These are phyloP conservation scores for Charaxes varanes DNA, from an alignment of 1,140 invertebrate species.

Conservation along the genomic window DNA sequence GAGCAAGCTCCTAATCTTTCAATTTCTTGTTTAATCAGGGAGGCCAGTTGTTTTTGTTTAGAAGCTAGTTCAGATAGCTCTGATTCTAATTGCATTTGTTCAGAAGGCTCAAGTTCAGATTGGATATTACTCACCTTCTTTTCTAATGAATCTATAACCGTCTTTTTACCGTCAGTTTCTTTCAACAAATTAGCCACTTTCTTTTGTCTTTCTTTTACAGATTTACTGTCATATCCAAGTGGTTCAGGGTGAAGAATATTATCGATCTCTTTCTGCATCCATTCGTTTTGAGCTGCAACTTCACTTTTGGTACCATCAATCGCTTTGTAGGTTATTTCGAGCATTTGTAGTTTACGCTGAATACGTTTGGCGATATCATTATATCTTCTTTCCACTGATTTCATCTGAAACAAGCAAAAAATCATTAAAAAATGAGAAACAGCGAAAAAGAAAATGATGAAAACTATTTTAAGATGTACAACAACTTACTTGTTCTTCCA, in stretches of 20 bases:
- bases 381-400: slow-evolving; percentile 87
- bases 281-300: slow-evolving; percentile 84
- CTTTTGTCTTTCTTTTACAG: slow-evolving; percentile 82
- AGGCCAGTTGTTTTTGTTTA: slow-evolving; percentile 83
- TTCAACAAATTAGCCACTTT: slow-evolving; percentile 83
- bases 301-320: slow-evolving; percentile 84
- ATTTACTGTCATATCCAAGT: slow-evolving; percentile 84
- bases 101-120: slow-evolving; percentile 87
- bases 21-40: slow-evolving; percentile 83
- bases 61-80: slow-evolving; percentile 78
- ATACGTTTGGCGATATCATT: slow-evolving; percentile 89
- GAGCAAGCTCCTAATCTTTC: slow-evolving; percentile 79
- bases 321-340: slow-evolving; percentile 87
- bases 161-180: slow-evolving; percentile 89
- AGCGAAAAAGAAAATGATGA: slow-evolving; percentile 22
- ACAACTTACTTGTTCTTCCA: slow-evolving; percentile 85
- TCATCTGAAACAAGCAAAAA: slow-evolving; percentile 79
- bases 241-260: slow-evolving; percentile 79
- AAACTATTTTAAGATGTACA: background rate
- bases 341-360: slow-evolving; percentile 85
- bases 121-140: slow-evolving; percentile 89
- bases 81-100: slow-evolving; percentile 82
- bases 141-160: slow-evolving; percentile 86
- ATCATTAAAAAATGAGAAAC: too few relatives aligned
- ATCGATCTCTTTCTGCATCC: slow-evolving; percentile 85